These are phyloP conservation scores for Eudyptes chrysolophus DNA, from an alignment of 2,113 vertebrate species.

Conservation along the genomic window DNA sequence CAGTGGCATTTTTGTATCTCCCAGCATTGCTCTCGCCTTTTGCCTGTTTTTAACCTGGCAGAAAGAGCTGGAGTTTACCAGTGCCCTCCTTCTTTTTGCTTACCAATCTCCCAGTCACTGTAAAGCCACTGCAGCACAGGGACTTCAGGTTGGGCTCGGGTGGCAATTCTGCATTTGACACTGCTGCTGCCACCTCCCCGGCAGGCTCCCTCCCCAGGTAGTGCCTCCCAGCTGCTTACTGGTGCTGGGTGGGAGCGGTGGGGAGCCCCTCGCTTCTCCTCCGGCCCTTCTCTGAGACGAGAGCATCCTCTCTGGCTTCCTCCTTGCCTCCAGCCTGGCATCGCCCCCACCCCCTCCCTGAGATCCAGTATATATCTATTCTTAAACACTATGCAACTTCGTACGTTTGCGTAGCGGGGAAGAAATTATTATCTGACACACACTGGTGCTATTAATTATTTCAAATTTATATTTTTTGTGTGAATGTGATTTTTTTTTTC, in stretches of 20 bases:
- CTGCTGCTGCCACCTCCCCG: not conserved
- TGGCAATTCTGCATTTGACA: slow-evolving; percentile 12
- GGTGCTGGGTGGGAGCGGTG: not conserved
- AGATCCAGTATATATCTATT: slow-evolving; percentile 71
- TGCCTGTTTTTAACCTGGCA: not conserved
- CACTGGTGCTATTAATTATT: slow-evolving; percentile 99
- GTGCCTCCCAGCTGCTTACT: not conserved
- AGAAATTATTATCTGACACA: slow-evolving; percentile 94
- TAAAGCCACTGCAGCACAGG: not conserved
- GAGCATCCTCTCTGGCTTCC: slow-evolving; percentile 38
- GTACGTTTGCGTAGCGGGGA: slow-evolving; percentile 88
- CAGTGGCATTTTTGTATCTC: not conserved
- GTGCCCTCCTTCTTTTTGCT: not conserved
- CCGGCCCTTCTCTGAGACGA: not conserved
- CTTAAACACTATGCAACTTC: slow-evolving; percentile 96
- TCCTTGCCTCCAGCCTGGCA: slow-evolving; percentile 40
- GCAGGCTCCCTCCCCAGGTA: not conserved
- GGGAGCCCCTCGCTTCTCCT: not conserved
- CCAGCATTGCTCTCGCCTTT: not conserved
- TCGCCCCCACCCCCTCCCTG: not conserved
- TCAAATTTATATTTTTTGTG: slow-evolving; percentile 98
- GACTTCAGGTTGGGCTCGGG: slow-evolving; percentile 26
- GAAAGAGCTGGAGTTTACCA: not conserved
- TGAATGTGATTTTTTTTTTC: slow-evolving; percentile 83
- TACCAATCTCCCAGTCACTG: not conserved